Percentiles rank a stretch among this genome's conserved stretches.
Conservation (phyloP, 2,797 vertebrate genomes). For the Kryptopterus vitreolus region DNA sequence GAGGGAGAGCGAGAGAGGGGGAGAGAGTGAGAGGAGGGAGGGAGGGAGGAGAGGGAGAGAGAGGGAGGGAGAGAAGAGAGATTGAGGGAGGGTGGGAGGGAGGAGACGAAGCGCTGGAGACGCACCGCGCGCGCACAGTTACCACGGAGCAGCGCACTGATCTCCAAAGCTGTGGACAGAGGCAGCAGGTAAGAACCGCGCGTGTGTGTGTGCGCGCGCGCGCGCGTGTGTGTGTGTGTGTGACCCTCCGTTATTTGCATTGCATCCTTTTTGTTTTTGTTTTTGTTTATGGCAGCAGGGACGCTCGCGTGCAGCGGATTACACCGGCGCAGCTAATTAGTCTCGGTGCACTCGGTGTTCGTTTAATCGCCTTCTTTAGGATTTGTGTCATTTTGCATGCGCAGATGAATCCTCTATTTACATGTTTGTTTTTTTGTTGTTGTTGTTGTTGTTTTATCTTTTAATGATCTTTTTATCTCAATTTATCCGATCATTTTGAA, state of each 20-base stretch:
- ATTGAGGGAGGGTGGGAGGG: too few species aligned
- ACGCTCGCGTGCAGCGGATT: not conserved
- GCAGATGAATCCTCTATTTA: not conserved
- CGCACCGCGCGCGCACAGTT: constrained; percentile 31
- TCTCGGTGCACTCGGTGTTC: not conserved
- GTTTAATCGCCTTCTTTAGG: too few species aligned
- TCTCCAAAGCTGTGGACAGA: constrained; percentile 70
- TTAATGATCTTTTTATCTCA: too few species aligned
- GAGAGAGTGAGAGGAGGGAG: too few species aligned
- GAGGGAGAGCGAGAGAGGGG: too few species aligned
- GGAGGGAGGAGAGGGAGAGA: too few species aligned
- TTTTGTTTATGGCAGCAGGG: not conserved
- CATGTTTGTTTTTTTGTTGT: not conserved
- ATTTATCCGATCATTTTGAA: not conserved
- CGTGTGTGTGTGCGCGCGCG: too few species aligned
- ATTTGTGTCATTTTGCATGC: not conserved
- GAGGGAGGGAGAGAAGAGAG: too few species aligned
- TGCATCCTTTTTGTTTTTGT: not conserved
- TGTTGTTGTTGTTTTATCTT: too few species aligned
- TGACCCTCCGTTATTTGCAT: not conserved
- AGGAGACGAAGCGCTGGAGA: not conserved
- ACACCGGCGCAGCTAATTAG: not conserved
- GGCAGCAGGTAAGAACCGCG: constrained; percentile 75
- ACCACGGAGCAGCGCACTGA: constrained; percentile 56
- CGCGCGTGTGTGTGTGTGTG: too few species aligned